A percentile compares a stretch with the other conserved stretches of the same genome.
Evolutionary conservation across 2,888 invertebrate species (phyloP).

Genomic region (Drosophila testacea): DNA sequence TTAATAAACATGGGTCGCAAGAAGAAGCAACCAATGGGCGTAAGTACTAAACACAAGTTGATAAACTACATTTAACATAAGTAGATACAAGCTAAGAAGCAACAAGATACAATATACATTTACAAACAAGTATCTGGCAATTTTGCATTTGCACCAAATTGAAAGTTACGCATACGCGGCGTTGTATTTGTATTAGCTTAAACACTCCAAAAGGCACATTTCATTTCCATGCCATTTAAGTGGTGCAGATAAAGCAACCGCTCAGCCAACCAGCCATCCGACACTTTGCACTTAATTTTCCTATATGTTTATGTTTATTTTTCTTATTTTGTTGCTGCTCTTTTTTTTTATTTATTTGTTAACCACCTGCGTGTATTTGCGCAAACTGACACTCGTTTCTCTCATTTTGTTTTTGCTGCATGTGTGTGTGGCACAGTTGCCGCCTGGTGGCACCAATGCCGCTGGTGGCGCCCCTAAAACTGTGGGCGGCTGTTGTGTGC

Average conservation of each 20-base stretch:
- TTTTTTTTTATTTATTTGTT: conserved; percentile 62
- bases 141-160: conserved; percentile 29
- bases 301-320: conserved; percentile 67
- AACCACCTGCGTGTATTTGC: conserved; percentile 43
- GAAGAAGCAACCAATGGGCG: conserved; percentile 65
- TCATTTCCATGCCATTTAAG: conserved; percentile 67
- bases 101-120: conserved; percentile 19
- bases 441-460: conserved; percentile 57
- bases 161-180: conserved; percentile 40
- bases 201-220: conserved; percentile 55
- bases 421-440: conserved; percentile 50
- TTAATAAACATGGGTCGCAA: conserved; percentile 64
- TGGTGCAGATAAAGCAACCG: conserved; percentile 42
- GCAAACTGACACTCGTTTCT: conserved; percentile 34
- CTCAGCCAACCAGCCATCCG: conserved; percentile 45
- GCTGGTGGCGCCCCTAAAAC: conserved; percentile 54
- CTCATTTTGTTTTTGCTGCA: not conserved
- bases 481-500: conserved; percentile 84
- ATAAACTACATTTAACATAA: conserved; percentile 25
- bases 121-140: conserved; percentile 32
- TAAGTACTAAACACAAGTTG: conserved; percentile 61
- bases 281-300: conserved; percentile 77
- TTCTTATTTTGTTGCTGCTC: conserved; percentile 29
- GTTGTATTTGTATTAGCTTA: conserved; percentile 34
- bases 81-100: conserved; percentile 14